Percentiles rank a stretch among this genome's conserved stretches.
phyloP scores from a whole-genome alignment of 2,113 vertebrate genomes.

The Toxotes chatareus region DNA sequence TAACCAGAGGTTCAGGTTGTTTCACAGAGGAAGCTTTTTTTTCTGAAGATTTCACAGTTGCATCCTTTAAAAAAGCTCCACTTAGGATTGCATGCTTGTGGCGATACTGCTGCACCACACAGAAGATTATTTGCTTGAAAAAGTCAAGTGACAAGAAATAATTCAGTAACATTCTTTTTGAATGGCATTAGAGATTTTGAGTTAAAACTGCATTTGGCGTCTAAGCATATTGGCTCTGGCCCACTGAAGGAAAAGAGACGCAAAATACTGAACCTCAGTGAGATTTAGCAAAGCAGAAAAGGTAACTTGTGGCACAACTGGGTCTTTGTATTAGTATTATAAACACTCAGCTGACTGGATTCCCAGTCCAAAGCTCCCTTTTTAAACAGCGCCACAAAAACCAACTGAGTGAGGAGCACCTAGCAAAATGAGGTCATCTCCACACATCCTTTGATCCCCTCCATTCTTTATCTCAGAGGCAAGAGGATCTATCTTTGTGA shows the following conservation, averaged over 20 bases:
- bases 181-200: constrained; percentile 8
- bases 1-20: not conserved
- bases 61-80: not conserved
- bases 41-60: not conserved
- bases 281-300: not conserved
- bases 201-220: constrained; percentile 27
- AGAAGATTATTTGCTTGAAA: constrained; percentile 4
- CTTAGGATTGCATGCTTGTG: not conserved
- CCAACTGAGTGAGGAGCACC: constrained; percentile 29
- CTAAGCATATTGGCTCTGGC: not conserved
- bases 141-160: not conserved
- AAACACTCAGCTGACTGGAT: not conserved
- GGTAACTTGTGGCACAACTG: not conserved
- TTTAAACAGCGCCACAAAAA: constrained; percentile 41
- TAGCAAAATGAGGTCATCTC: constrained; percentile 74
- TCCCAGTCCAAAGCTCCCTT: not conserved
- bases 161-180: constrained; percentile 5
- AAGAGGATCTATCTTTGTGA: constrained; percentile 80
- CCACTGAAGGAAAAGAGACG: not conserved
- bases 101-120: not conserved
- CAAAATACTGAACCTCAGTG: not conserved
- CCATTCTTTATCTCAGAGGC: constrained; percentile 71
- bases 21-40: not conserved
- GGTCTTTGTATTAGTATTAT: not conserved
- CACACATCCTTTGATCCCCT: constrained; percentile 71